These are phyloP conservation scores for Pleuronectes platessa DNA, from an alignment of 2,113 vertebrate genomes.

Conservation along the genomic window DNA sequence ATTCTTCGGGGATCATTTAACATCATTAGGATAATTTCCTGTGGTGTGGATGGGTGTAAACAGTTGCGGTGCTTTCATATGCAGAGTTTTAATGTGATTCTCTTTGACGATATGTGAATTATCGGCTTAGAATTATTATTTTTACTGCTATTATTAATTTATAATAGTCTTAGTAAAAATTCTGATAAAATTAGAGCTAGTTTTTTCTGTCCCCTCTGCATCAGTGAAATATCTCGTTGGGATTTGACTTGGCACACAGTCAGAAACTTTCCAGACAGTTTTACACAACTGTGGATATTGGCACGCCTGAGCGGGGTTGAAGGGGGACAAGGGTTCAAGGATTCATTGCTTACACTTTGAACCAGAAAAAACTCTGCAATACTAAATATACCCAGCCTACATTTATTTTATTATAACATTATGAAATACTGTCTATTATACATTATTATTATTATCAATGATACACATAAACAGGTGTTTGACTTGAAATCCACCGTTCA, in stretches of 20 bases:
- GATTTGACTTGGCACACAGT: not conserved
- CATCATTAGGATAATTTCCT: no score
- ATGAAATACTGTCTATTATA: no score
- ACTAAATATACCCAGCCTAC: no score
- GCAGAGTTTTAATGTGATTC: not conserved
- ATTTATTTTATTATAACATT: no score
- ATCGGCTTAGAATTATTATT: not conserved
- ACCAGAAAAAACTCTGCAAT: not conserved
- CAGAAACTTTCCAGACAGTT: not conserved
- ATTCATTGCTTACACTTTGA: no score
- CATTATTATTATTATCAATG: no score
- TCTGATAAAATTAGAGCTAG: not conserved
- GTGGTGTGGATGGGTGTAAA: not conserved
- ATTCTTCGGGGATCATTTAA: no score
- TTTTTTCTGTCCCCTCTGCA: not conserved
- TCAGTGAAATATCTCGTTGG: no score
- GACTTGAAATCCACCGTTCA: no score
- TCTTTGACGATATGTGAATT: not conserved
- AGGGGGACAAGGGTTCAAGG: not conserved
- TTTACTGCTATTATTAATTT: not conserved
- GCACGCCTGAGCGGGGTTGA: not conserved
- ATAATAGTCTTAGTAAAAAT: no score
- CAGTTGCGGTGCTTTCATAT: not conserved
- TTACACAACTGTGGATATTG: slow-evolving; percentile 27
- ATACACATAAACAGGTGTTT: no score